Evolutionary conservation across 2,797 vertebrate genomes (phyloP), one percentile per base, ranked within the genome.

Genomic region (Adelosebastes latens): DNA sequence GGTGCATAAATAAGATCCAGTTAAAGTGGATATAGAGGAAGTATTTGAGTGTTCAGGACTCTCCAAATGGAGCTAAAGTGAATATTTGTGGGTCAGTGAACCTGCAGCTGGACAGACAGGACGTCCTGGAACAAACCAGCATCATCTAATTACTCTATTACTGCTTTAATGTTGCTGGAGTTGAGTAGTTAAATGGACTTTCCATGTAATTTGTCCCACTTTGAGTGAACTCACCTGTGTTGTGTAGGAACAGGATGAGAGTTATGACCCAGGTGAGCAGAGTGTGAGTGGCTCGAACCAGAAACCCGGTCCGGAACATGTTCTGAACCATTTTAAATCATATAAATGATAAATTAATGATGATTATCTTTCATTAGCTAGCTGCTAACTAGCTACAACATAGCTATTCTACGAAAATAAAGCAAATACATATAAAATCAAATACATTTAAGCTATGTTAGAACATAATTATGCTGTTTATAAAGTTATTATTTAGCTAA

Each of bases 241-340:
- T 93, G 82, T 97, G 96, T 71, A 98, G 92, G 87, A 98, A 96
- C 11, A 99, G 96, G 13, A 95, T 83, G 66, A 97, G 89, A 0
- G 96, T 92, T 42, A 95, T 76, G 1, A 90, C 92, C 94, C 95
- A 96, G 80, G 96, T 98, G 7, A 99, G 92, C 75, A 95, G 87
- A 0, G 97, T 93, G 90, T 98, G 96, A 2, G 92, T 76, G 4
- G 92, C 95, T 72, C 97, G 93, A 14, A 97, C 96, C 78, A 97
- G 85, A 66, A 96, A 93, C 8, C 97, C 97, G 31, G 91, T 87
- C 42, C 94, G 93, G 62, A 97, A 96, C 87, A 96, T 20, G 65
- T 86, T 94, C 46, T 83, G 78, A 0, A 72, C 82, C 91, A 92
- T 94, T 75, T 72, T 68, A 29, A 5, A 4, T 4, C 1, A 13